Evolutionary conservation across 2,888 invertebrate genomes (phyloP).

Genomic region (Sipha maydis): DNA sequence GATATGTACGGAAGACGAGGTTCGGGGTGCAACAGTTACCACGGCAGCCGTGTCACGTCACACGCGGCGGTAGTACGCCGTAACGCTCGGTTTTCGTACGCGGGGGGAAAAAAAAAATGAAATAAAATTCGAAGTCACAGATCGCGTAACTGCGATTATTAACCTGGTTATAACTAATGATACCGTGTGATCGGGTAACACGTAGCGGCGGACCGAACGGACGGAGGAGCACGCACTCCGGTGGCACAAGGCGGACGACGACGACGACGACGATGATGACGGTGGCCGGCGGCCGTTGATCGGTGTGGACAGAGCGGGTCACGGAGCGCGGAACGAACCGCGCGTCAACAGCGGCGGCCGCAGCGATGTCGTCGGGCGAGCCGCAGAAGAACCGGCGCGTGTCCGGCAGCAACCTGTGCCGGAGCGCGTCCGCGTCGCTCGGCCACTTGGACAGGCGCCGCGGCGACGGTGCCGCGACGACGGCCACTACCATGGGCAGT

Average conservation of each 20-base stretch:
- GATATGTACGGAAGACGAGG: too few relatives aligned
- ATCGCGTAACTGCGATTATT: too few relatives aligned
- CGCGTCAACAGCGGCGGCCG: too few relatives aligned
- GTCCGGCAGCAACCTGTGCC: conserved; percentile 59
- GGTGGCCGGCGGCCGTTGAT: too few relatives aligned
- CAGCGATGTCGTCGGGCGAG: neutral
- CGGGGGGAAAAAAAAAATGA: neutral
- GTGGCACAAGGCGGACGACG: neutral
- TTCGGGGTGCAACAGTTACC: too few relatives aligned
- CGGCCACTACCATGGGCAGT: conserved; percentile 19
- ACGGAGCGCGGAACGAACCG: too few relatives aligned
- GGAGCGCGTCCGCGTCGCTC: conserved; percentile 56
- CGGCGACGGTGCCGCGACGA: conserved; percentile 23
- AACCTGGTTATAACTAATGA: too few relatives aligned
- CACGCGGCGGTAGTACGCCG: too few relatives aligned
- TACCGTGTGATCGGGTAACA: too few relatives aligned
- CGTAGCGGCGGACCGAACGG: neutral
- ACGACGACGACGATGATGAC: neutral
- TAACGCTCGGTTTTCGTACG: too few relatives aligned
- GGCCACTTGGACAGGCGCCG: conserved; percentile 59
- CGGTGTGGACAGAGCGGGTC: too few relatives aligned
- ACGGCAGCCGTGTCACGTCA: too few relatives aligned
- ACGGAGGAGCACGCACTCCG: neutral
- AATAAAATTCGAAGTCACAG: neutral
- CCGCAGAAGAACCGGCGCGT: conserved; percentile 48